Conservation (phyloP, 2,113 vertebrate species). For the Lampris incognitus region DNA sequence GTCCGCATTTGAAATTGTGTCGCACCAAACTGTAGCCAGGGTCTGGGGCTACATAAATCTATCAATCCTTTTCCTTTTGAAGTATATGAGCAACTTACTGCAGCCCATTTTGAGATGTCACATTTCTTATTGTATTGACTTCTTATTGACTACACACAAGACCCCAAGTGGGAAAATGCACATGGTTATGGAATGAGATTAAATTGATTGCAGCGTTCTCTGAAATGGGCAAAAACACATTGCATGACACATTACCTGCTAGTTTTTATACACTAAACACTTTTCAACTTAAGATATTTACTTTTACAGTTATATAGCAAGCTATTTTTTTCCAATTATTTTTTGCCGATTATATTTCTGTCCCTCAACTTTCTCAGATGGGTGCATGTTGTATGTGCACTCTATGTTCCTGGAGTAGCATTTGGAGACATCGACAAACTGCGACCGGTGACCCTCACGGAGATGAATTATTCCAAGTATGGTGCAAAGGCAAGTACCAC, state of each 20-base stretch:
- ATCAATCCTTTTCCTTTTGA: slow-evolving; percentile 63
- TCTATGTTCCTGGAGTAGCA: slow-evolving; percentile 97
- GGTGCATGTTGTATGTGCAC: slow-evolving; percentile 98
- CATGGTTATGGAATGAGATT: slow-evolving; percentile 28
- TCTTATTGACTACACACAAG: slow-evolving; percentile 14
- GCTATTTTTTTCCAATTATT: not conserved
- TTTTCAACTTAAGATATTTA: slow-evolving; percentile 3
- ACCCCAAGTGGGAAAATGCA: slow-evolving; percentile 33
- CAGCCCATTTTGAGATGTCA: slow-evolving; percentile 54
- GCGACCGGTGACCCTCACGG: slow-evolving; percentile 95
- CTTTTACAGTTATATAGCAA: not conserved
- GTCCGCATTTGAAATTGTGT: slow-evolving; percentile 82
- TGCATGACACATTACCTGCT: slow-evolving; percentile 27
- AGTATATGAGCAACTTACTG: slow-evolving; percentile 48
- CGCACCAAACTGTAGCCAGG: slow-evolving; percentile 60
- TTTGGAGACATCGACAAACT: slow-evolving; percentile 99
- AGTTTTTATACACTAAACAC: slow-evolving; percentile 3
- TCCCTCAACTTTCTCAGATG: slow-evolving; percentile 81
- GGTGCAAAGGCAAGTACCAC: slow-evolving; percentile 92
- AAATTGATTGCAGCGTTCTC: not conserved
- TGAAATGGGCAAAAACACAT: slow-evolving; percentile 19
- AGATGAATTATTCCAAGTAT: slow-evolving; percentile 99
- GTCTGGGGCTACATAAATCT: slow-evolving; percentile 66
- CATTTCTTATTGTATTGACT: slow-evolving; percentile 51
- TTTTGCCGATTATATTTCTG: not conserved